Base-by-base conservation (phyloP, 2,113 vertebrate genomes). In the Sarotherodon lohbergeri region DNA sequence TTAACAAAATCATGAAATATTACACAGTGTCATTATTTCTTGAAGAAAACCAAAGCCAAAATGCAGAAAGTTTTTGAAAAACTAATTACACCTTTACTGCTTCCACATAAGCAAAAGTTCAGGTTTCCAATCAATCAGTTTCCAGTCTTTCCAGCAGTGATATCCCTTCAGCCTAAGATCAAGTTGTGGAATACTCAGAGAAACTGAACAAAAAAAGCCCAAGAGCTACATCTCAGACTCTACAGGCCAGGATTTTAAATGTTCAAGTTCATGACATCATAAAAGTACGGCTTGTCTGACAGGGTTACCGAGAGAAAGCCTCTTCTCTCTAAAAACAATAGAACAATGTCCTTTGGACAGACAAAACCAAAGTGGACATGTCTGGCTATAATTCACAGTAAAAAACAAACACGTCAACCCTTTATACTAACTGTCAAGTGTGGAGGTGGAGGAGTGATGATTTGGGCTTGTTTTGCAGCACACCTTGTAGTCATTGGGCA, bases 91-190 rank as follows among this genome's bases (percentile, higher is more conserved):
- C 6, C 34, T 68, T 39, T 39, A 68, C 34, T 7, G 34, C 34
- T 39, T 66, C 61, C 34, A 0, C 34, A 39, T 8, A 68, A 68
- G 34, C 34, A 39, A 39, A 68, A 68, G 32, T 68, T 66, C 19
- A 39, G 61, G 10, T 66, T 66, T 0, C 4, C 34, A 39, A 39
- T 66, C 61, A 66, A 8, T 39, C 19, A 0, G 24, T 76, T 50
- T 17, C 14, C 24, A 29, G 24, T 29, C 2, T 48, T 4, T 29
- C 71, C 43, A 32, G 43, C 14, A 76, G 71, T 50, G 3, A 19
- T 19, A 1, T 2, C 1, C 0, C 16, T 76, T 48, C 54, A 76
- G 14, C 0, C 71, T 0, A 3, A 48, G 43, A 43, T 48, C 71
- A 78, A 5, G 16, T 29, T 11, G 43, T 19, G 43, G 6, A 19